These are phyloP conservation scores for Myotis findleyi DNA, from an alignment of 2,797 vertebrate species.

Conservation along the genomic window DNA sequence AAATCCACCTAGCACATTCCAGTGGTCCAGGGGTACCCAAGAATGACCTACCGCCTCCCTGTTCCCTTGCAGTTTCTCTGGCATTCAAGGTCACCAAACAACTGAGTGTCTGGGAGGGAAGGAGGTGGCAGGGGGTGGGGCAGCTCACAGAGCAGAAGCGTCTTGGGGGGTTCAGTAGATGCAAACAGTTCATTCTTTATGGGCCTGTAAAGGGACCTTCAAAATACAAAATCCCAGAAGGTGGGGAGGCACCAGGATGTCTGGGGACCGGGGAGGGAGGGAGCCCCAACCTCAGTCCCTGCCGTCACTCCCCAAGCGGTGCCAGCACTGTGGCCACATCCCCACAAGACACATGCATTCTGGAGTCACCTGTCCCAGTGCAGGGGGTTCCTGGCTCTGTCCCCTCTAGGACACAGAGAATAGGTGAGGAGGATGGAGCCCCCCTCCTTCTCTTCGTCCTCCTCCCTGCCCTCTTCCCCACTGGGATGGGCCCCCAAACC, in stretches of 20 bases:
- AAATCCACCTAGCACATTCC: neutral
- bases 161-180: too few species aligned
- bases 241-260: too few species aligned
- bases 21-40: neutral
- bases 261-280: neutral
- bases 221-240: neutral
- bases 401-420: neutral
- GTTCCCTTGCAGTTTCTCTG: neutral
- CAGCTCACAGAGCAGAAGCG: neutral
- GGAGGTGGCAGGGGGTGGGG: neutral
- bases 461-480: neutral
- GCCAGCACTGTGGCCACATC: neutral
- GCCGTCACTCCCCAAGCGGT: accelerated
- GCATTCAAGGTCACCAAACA: neutral
- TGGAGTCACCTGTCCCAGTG: neutral
- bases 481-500: neutral
- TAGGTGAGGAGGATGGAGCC: neutral
- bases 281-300: neutral
- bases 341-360: constrained; percentile 33
- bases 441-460: neutral
- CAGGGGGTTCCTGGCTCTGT: neutral
- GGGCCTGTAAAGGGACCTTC: neutral
- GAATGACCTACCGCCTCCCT: too few species aligned
- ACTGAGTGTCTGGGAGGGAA: too few species aligned
- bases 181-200: neutral